phyloP scores from a whole-genome alignment of 2,797 vertebrate species.

The Phoeniculus purpureus region DNA sequence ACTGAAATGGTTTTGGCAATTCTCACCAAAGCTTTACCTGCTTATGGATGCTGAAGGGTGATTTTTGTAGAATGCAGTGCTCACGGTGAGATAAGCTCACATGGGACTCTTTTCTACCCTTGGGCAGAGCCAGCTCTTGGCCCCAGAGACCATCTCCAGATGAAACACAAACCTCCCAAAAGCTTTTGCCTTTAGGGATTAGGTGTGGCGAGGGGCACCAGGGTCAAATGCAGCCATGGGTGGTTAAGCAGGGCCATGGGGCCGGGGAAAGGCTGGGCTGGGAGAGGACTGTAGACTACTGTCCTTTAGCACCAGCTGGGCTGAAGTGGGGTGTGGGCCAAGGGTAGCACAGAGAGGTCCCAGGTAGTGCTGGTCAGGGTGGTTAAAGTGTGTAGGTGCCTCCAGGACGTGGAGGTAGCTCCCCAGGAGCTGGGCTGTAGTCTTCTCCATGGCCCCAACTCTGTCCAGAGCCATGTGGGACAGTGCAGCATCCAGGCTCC shows the following conservation, averaged over 20 bases:
- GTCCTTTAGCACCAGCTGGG: not conserved
- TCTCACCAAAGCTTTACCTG: not conserved
- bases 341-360: not conserved
- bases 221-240: too few relatives aligned
- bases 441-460: fast-evolving
- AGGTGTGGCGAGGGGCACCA: not conserved
- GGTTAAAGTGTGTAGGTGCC: not conserved
- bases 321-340: not conserved
- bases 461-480: fast-evolving
- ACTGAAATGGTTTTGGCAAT: not conserved
- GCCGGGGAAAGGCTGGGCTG: not conserved
- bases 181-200: not conserved
- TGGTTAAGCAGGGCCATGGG: too few relatives aligned
- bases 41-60: not conserved
- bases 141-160: not conserved
- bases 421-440: fast-evolving
- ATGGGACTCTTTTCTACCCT: not conserved
- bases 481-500: fast-evolving
- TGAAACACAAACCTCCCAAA: not conserved
- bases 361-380: not conserved
- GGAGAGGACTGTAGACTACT: not conserved
- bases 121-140: fast-evolving
- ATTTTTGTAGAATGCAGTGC: not conserved
- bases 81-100: not conserved
- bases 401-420: fast-evolving